Conservation (phyloP, 1,140 invertebrate species). For the Eufriesea mexicana region DNA sequence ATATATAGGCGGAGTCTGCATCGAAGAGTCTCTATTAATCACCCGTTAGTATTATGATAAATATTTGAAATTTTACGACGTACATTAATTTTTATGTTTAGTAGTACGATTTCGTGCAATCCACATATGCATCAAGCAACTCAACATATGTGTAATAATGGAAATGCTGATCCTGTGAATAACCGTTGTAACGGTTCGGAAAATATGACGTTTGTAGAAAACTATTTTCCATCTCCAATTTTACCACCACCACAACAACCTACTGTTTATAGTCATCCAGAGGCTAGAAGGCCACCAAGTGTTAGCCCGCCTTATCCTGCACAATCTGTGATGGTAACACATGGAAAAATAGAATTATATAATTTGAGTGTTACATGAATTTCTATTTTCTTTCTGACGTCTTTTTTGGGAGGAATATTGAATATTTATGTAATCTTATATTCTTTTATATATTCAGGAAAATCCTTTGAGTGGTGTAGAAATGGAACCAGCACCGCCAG, state of each 20-base stretch:
- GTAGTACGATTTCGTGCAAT: conserved; percentile 68
- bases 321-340: conserved; percentile 68
- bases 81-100: conserved; percentile 46
- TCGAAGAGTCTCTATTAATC: conserved; percentile 71
- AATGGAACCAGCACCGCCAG: conserved; percentile 56
- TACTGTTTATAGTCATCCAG: conserved; percentile 82
- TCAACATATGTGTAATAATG: conserved; percentile 61
- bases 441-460: conserved; percentile 56
- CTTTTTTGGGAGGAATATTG: background rate
- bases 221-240: conserved; percentile 67
- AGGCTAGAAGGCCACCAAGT: conserved; percentile 76
- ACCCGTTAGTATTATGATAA: conserved; percentile 67
- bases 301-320: conserved; percentile 67
- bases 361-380: background rate
- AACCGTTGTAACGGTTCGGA: conserved; percentile 62
- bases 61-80: background rate
- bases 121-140: conserved; percentile 66
- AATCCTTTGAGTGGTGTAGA: conserved; percentile 64
- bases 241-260: conserved; percentile 79
- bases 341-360: background rate
- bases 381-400: background rate
- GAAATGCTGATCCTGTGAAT: conserved; percentile 62
- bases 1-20: conserved; percentile 85
- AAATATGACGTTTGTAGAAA: conserved; percentile 52
- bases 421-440: background rate